Evolutionary conservation across 92 coral and sea anemone genomes (phyloP).

Genomic region (Galaxea fascicularis): DNA sequence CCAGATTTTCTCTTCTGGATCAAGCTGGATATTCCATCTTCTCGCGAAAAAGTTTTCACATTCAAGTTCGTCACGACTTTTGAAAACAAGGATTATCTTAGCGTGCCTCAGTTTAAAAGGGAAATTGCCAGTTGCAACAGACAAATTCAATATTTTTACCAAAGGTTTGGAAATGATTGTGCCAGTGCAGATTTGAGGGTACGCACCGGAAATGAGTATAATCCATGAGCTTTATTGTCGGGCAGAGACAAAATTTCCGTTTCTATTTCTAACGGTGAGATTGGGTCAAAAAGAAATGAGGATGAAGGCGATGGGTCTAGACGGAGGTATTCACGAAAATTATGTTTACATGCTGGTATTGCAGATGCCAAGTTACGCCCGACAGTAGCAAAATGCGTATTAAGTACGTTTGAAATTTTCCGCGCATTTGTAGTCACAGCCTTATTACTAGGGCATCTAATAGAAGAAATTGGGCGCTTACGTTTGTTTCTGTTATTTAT

Average conservation of each 20-base stretch:
- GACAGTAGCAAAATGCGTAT: conserved; percentile 39
- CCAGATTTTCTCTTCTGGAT: too few relatives aligned
- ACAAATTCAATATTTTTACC: conserved; percentile 27
- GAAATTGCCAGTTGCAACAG: conserved; percentile 32
- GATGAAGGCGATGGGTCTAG: neutral
- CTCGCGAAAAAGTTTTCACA: too few relatives aligned
- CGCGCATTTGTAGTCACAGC: conserved; percentile 8
- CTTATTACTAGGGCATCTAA: neutral
- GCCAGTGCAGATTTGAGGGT: neutral
- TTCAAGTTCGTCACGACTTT: neutral
- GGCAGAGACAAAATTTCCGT: too few relatives aligned
- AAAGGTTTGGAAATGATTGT: conserved; percentile 13
- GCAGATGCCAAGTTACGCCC: conserved; percentile 29
- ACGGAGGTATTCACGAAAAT: conserved; percentile 34
- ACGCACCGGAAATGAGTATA: conserved; percentile 32
- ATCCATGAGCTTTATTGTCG: conserved; percentile 17
- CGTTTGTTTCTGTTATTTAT: conserved; percentile 21
- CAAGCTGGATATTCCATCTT: too few relatives aligned
- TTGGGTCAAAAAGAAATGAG: conserved; percentile 36
- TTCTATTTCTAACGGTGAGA: too few relatives aligned
- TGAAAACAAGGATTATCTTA: too few relatives aligned
- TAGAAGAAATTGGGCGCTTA: neutral
- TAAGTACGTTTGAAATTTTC: conserved; percentile 23
- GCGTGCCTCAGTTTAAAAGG: conserved; percentile 25
- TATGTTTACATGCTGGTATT: conserved; percentile 17